These are phyloP conservation scores for Clistopyga incitator DNA, from an alignment of 2,888 invertebrate genomes.

Conservation along the genomic window DNA sequence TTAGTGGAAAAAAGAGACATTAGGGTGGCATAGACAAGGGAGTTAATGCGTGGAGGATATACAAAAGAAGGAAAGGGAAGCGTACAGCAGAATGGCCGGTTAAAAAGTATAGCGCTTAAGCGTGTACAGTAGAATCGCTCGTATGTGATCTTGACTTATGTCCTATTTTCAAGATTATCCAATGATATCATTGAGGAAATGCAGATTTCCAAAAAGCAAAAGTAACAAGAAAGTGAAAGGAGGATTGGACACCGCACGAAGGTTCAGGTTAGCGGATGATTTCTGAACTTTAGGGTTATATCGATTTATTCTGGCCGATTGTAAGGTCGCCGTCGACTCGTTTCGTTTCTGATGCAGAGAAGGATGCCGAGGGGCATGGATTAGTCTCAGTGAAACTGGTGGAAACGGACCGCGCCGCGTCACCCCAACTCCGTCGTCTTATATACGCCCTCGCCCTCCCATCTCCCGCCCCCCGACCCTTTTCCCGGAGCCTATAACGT, in stretches of 20 bases:
- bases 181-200: too few species aligned
- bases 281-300: not conserved
- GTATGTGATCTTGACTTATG: too few species aligned
- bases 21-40: not conserved
- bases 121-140: too few species aligned
- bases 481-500: constrained; percentile 71
- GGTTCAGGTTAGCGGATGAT: not conserved
- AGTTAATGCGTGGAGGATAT: not conserved
- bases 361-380: constrained; percentile 27
- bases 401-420: constrained; percentile 21
- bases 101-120: not conserved
- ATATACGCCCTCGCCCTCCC: not conserved
- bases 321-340: constrained; percentile 1
- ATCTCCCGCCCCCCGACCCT: constrained; percentile 1
- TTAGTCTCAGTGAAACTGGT: constrained; percentile 51
- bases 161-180: too few species aligned
- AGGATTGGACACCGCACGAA: not conserved
- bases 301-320: constrained; percentile 9
- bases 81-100: not conserved
- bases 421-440: constrained; percentile 16
- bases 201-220: not conserved
- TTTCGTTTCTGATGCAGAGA: constrained; percentile 17
- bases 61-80: constrained; percentile 20
- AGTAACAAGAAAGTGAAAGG: not conserved
- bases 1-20: constrained; percentile 4